Conservation (phyloP, 1,140 invertebrate species). For the Hyphantria cunea region DNA sequence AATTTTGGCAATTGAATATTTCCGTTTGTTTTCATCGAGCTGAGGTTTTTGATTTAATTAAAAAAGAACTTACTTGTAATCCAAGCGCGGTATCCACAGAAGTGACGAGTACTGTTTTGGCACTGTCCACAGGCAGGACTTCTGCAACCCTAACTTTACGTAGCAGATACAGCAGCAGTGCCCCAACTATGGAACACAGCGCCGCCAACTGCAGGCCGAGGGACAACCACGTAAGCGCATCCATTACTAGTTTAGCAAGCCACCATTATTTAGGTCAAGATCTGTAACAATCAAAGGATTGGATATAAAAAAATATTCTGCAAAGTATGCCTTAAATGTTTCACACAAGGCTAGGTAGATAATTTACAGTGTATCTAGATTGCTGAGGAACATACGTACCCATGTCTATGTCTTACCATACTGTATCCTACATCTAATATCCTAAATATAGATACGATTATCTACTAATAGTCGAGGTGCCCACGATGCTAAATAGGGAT, state of each 20-base stretch:
- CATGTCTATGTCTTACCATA: too few relatives aligned
- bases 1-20: too few relatives aligned
- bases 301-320: not conserved
- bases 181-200: conserved; percentile 89
- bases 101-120: conserved; percentile 88
- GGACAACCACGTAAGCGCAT: conserved; percentile 88
- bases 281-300: conserved; percentile 47
- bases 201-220: conserved; percentile 89
- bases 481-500: too few relatives aligned
- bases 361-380: too few relatives aligned
- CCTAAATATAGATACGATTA: too few relatives aligned
- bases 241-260: conserved; percentile 82
- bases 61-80: conserved; percentile 81
- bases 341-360: too few relatives aligned
- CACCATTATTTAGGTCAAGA: conserved; percentile 51
- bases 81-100: conserved; percentile 89
- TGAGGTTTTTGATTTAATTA: too few relatives aligned
- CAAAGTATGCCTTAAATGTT: too few relatives aligned
- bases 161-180: conserved; percentile 88
- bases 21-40: too few relatives aligned
- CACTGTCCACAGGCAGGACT: conserved; percentile 77
- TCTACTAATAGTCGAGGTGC: too few relatives aligned
- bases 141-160: conserved; percentile 85
- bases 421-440: too few relatives aligned
- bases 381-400: too few relatives aligned